Evolutionary conservation across 2,888 invertebrate genomes (phyloP), one percentile per base, ranked within the genome.

Genomic region (Drosophila monieri): DNA sequence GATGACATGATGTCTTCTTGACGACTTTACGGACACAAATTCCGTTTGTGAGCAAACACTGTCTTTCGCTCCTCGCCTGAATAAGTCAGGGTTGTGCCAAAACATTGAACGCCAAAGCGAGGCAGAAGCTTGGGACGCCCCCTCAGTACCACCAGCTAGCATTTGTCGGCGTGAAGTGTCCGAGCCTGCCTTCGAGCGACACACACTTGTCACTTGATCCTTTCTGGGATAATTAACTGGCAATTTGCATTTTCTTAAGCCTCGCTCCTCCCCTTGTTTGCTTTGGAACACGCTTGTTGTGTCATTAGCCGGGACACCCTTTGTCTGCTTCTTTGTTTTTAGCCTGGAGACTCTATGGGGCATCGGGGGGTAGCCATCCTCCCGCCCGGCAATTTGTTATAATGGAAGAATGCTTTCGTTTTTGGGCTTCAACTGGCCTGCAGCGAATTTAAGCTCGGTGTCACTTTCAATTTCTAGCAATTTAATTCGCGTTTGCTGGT

Each of bases 391-490:
- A 71, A 79, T 76, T 80, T 73, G 56, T 64, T 81, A 54, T 71
- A 69, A 76, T 67, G 59, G 68, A 77, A 58, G 52, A 70, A 71
- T 60, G 52, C 64, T 15, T 62, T 12, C 53, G 39, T 52, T 47
- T 30, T 41, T 52, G 21, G 62, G 30, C 48, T 56, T 43, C 52
- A 56, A 55, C 49, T 53, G 44, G 49, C 39, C 58, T 79, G 83
- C 85, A 76, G 43, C 35, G 30, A 68, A 47, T 67, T 69, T 41
- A 14, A 51, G 64, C 64, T 71, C 78, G 76, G 74, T 86, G 81
- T 80, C 81, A 77, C 86, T 83, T 83, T 86, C 86, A 83, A 83
- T 86, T 83, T 83, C 80, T 68, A 74, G 78, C 86, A 83, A 83
- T 83, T 83, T 84, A 83, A 76, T 76, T 76, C 80, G 81, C 80